Conservation (phyloP, 2,888 invertebrate species). For the Adelphocoris suturalis region DNA sequence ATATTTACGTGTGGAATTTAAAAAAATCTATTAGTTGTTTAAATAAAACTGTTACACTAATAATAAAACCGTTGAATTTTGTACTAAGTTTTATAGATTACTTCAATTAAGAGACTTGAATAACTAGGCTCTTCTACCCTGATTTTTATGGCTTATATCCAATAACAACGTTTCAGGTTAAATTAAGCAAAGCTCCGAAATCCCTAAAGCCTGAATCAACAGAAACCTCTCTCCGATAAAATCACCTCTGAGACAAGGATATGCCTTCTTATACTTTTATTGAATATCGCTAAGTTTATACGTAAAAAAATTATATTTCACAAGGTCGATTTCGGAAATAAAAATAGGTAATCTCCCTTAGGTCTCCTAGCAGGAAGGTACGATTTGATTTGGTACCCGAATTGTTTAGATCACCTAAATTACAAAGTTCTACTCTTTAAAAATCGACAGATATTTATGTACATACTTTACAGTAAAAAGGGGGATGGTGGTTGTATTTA, state of each 20-base stretch:
- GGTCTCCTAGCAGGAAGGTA: background rate
- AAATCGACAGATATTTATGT: background rate
- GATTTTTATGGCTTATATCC: too few relatives aligned
- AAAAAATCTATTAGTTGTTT: too few relatives aligned
- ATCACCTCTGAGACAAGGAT: background rate
- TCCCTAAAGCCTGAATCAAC: too few relatives aligned
- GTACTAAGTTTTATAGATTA: too few relatives aligned
- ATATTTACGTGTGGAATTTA: too few relatives aligned
- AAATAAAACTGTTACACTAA: too few relatives aligned
- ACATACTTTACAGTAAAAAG: constrained; percentile 15
- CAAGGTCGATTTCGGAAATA: background rate
- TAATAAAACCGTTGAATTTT: too few relatives aligned
- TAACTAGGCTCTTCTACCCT: too few relatives aligned
- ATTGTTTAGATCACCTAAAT: background rate
- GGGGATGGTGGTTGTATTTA: background rate
- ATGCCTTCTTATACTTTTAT: background rate
- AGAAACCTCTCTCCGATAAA: background rate
- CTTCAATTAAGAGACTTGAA: too few relatives aligned
- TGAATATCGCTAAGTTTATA: background rate
- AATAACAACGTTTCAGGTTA: too few relatives aligned
- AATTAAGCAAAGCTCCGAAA: too few relatives aligned
- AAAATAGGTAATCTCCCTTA: background rate
- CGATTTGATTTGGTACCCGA: background rate
- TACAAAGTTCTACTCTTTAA: background rate
- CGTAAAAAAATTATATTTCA: background rate